Percentiles rank a stretch among this genome's conserved stretches.
These are phyloP conservation scores for Pavo muticus DNA, from an alignment of 2,113 vertebrate genomes.

Conservation along the genomic window DNA sequence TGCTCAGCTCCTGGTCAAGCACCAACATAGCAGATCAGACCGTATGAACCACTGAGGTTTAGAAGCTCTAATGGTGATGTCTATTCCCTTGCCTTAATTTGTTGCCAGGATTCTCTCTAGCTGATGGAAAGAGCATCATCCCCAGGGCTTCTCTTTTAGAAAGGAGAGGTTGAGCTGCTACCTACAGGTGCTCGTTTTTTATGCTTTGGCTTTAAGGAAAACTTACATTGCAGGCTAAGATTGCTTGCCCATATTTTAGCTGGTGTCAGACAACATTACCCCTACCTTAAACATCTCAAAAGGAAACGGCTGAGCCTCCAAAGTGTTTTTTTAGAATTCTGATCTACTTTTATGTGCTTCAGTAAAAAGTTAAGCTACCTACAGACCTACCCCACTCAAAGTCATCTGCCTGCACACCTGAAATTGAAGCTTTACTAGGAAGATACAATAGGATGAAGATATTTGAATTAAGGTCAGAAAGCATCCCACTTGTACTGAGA, in stretches of 20 bases:
- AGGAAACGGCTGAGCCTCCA: not conserved
- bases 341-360: not conserved
- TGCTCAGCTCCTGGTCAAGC: not conserved
- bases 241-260: not conserved
- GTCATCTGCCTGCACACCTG: not conserved
- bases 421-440: not conserved
- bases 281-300: not conserved
- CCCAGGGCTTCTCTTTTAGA: not conserved
- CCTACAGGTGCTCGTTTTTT: not conserved
- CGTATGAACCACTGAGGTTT: not conserved
- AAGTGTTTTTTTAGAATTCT: not conserved
- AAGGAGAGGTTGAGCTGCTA: not conserved
- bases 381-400: not conserved
- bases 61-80: not conserved
- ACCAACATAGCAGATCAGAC: fast-evolving
- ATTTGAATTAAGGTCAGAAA: not conserved
- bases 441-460: not conserved
- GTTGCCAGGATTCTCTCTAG: not conserved
- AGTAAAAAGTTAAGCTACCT: not conserved
- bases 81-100: not conserved
- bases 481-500: not conserved
- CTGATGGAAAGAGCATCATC: not conserved
- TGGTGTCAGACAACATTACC: not conserved
- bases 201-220: not conserved
- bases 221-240: not conserved